Evolutionary conservation across 2,888 invertebrate species (phyloP), one percentile per base, ranked within the genome.

Genomic region (Sphaeridia pumilis): DNA sequence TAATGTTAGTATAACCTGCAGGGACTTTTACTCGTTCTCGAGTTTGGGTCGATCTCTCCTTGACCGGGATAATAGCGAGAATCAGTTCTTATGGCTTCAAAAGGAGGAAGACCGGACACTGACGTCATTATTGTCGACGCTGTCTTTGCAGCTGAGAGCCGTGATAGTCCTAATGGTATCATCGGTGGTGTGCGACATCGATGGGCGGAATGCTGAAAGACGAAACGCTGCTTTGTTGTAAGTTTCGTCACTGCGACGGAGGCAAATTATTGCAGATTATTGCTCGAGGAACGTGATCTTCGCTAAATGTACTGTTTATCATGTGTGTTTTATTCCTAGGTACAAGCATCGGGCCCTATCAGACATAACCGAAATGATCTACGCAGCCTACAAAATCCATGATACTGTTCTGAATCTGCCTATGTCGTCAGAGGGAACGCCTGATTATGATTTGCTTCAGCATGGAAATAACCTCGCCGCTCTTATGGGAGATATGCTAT

Each of bases 361-460:
- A 26, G 59, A 61, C 55, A 59, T 61, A 26, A 52, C 61, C 5
- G 61, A 61, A 44, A 53, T 59, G 26, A 61, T 61, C 46, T 57
- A 59, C 27, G 50, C 56, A 20, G 59, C 59, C 12, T 56, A 56
- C 21, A 48, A 44, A 14, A 45, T 61, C 3, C 61, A 61, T 42
- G 46, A 57, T 28, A 61, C 61, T 0, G 46, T 61, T 7, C 55
- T 58, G 4, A 58, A 59, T 21, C 22, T 52, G 14, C 52, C 52
- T n/a, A 27, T 17, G 20, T 26, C 27, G 7, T 5, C 45, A 2
- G 20, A 44, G 20, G 26, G 4, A 3, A 2, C 22, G 4, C 2
- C 45, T 20, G 22, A 26, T 14, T 14, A 25, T 17, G 42, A 42
- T 7, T 20, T 25, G 4, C 34, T 57, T 26, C 45, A 54, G n/a